Evolutionary conservation across 1,140 invertebrate genomes (phyloP).

Genomic region (Ips nitidus): DNA sequence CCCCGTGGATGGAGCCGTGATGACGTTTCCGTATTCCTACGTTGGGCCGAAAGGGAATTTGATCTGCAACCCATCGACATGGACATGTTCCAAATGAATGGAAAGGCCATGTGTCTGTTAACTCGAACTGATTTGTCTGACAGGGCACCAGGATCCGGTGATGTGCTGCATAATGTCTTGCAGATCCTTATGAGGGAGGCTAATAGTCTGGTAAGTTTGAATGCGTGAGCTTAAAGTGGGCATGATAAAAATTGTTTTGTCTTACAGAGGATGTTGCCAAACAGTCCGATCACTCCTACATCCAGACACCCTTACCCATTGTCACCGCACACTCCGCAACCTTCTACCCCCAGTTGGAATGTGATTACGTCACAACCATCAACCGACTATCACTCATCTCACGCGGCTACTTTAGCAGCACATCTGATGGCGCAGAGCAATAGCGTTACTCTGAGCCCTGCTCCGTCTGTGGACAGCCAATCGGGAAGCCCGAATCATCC

Average conservation of each 20-base stretch:
- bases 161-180: conserved; percentile 90
- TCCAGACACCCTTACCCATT: conserved; percentile 73
- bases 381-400: conserved; percentile 61
- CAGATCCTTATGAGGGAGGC: conserved; percentile 83
- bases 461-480: conserved; percentile 84
- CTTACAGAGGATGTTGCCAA: conserved; percentile 70
- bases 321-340: conserved; percentile 71
- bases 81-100: conserved; percentile 97
- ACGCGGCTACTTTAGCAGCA: conserved; percentile 64
- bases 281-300: conserved; percentile 81
- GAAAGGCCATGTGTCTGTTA: conserved; percentile 73
- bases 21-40: conserved; percentile 84
- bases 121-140: conserved; percentile 89
- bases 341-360: conserved; percentile 76
- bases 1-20: conserved; percentile 88
- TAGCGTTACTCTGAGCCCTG: conserved; percentile 86
- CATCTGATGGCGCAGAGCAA: conserved; percentile 69
- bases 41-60: conserved; percentile 91
- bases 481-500: conserved; percentile 74
- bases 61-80: conserved; percentile 88
- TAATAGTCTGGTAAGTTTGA: conserved; percentile 56
- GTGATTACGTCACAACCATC: conserved; percentile 62
- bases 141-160: conserved; percentile 86
- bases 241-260: background rate
- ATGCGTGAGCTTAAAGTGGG: background rate